Base-by-base conservation (phyloP, 2,888 invertebrate genomes). In the Lepetodrilus schrolli region DNA sequence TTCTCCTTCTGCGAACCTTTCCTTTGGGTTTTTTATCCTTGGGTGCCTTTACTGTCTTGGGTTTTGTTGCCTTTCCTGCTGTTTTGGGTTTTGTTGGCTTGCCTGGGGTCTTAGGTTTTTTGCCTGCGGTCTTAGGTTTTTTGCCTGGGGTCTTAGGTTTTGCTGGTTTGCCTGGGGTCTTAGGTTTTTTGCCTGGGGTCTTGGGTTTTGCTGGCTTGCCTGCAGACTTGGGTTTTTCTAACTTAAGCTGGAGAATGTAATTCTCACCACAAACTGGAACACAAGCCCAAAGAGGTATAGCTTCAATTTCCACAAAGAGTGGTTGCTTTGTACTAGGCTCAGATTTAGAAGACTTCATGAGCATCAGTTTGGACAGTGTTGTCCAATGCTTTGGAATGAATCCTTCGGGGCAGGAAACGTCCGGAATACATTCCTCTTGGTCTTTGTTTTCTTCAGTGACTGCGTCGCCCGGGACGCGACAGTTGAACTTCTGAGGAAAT, bases 91-190 rank as follows among this genome's bases (percentile, higher is more conserved):
- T 4, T 17, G 3, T 26, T 70, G n/a, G n/a, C 7, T 69, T 48
- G 10, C 20, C n/a, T 5, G 13, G 13, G 20, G 30, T 21, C 17
- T 36, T 50, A 20, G 3, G 7, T 4, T 47, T 70, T 17, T 69
- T 48, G 10, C 20, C 21, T 0, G 36, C 13, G 21, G 13, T 37
- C 20, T 71, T 71, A 43, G 8, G 8, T 51, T 37, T 38, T 26
- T 30, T 58, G 8, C 58, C 36, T 20, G 47, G 70, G 47, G 65
- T n/a, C n/a, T 70, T 66, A 13, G 7, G 30, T 8, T 8, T 69
- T 58, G 30, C 30, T 17, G 10, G 58, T 17, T 17, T 70, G 48
- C 20, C 51, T 5, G 0, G 74, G 74, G 36, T 70, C 65, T 71
- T 71, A 43, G 8, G 8, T 51, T 37, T 38, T 26, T 30, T 58